Conservation (phyloP, 2,888 invertebrate genomes). For the Luffia ferchaultella region DNA sequence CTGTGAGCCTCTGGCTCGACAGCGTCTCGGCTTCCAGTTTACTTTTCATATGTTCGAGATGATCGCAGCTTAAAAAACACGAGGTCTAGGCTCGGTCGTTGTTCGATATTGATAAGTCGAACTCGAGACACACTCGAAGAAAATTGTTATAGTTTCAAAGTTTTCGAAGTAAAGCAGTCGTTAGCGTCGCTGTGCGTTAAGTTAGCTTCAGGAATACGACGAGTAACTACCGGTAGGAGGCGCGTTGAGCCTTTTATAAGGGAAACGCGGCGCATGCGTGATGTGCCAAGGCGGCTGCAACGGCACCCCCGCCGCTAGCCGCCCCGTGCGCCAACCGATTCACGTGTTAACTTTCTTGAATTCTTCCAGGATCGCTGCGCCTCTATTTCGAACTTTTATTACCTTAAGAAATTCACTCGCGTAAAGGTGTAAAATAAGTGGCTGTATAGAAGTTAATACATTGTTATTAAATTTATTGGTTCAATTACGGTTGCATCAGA, state of each 20-base stretch:
- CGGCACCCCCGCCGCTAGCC: no score
- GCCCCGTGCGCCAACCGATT: not conserved
- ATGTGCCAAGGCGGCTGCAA: not conserved
- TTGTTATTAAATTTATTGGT: no score
- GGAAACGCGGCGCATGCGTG: constrained; percentile 36
- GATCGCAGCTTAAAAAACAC: constrained; percentile 21
- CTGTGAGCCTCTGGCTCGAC: constrained; percentile 38
- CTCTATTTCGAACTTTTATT: no score
- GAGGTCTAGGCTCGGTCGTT: constrained; percentile 26
- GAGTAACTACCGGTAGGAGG: constrained; percentile 28
- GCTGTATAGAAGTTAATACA: no score
- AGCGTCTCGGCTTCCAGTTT: constrained; percentile 38
- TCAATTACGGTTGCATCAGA: no score
- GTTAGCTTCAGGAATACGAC: no score
- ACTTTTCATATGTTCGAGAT: constrained; percentile 36
- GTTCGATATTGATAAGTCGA: constrained; percentile 2
- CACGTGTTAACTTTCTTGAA: no score
- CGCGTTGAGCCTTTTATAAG: constrained; percentile 24
- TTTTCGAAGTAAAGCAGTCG: constrained; percentile 9
- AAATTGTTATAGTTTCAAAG: constrained; percentile 17
- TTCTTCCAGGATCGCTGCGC: no score
- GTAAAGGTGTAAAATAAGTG: no score
- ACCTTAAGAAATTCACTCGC: no score
- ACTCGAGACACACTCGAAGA: no score
- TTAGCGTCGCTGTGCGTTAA: not conserved